Conservation (phyloP, 2,888 invertebrate species). For the Arrhopalites spinosus region DNA sequence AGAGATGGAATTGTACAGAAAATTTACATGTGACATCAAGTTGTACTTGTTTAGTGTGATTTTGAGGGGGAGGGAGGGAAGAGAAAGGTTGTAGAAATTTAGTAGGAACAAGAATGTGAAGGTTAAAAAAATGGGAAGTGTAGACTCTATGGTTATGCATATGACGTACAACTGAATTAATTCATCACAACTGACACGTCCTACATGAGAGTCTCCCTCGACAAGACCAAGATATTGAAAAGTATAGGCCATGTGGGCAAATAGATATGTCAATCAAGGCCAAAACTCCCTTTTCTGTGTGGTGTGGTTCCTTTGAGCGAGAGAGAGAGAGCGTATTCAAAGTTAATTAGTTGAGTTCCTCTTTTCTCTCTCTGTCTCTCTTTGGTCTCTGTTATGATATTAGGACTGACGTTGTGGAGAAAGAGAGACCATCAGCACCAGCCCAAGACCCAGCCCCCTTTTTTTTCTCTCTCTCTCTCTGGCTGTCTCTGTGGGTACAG, state of each 20-base stretch:
- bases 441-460: not conserved
- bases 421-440: not conserved
- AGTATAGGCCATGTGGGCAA: slow-evolving; percentile 27
- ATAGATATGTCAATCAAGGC: slow-evolving; percentile 34
- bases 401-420: not conserved
- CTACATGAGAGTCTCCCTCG: not conserved
- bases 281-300: not conserved
- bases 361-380: not conserved
- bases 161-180: too few relatives aligned
- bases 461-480: not conserved
- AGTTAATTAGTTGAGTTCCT: slow-evolving; percentile 24
- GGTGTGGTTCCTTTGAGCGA: not conserved
- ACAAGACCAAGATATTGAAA: slow-evolving; percentile 2
- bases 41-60: too few relatives aligned
- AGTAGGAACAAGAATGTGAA: not conserved
- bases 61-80: too few relatives aligned
- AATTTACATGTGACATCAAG: not conserved
- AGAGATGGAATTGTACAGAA: not conserved
- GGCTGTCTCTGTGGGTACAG: not conserved
- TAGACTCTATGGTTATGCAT: not conserved
- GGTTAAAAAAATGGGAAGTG: not conserved
- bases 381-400: not conserved
- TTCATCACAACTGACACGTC: not conserved
- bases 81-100: too few relatives aligned
- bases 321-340: slow-evolving; percentile 16